A percentile compares a stretch with the other conserved stretches of the same genome.
These are phyloP conservation scores for Climacteris rufus DNA, from an alignment of 2,113 vertebrate genomes.

Conservation along the genomic window DNA sequence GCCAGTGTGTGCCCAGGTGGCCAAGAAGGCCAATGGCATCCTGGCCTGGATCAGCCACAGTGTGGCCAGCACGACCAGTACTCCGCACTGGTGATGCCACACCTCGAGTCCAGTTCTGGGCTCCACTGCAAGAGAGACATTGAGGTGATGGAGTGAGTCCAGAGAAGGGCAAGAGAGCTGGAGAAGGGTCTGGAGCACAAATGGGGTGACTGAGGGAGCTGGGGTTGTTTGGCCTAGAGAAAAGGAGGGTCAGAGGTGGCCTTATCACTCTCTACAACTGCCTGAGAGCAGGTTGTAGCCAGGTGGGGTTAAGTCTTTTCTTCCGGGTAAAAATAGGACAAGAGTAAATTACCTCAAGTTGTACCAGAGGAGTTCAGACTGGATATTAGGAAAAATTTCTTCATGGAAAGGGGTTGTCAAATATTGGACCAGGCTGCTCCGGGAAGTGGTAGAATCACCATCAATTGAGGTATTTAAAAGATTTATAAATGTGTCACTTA, in stretches of 20 bases:
- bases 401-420: neutral
- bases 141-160: neutral
- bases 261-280: rapidly evolving
- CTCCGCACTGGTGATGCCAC: neutral
- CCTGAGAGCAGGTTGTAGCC: rapidly evolving
- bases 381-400: neutral
- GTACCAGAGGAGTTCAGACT: neutral
- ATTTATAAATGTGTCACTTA: rapidly evolving
- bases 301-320: rapidly evolving
- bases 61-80: neutral
- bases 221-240: neutral
- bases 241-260: neutral
- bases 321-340: neutral
- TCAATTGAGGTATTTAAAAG: neutral
- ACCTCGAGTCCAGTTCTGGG: neutral
- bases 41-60: neutral
- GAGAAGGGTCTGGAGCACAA: neutral
- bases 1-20: neutral
- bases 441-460: neutral
- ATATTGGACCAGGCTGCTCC: neutral
- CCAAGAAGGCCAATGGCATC: neutral
- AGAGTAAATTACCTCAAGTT: neutral
- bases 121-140: neutral
- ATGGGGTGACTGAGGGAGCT: neutral
- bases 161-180: neutral